Evolutionary conservation across 1,140 invertebrate genomes (phyloP), one percentile per base, ranked within the genome.

Genomic region (Oscheius sp.): DNA sequence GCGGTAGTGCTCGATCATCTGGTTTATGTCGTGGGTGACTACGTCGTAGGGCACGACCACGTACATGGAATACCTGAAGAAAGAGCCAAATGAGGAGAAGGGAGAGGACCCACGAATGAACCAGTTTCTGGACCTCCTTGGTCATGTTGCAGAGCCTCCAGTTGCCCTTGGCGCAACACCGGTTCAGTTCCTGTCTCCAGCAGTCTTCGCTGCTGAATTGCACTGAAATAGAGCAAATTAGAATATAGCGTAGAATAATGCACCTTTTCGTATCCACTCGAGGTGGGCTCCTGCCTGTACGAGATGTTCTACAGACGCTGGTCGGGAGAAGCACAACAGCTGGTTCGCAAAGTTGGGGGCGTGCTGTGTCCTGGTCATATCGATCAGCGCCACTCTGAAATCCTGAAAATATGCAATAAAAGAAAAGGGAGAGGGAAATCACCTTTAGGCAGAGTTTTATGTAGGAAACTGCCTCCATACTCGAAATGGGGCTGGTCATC

Each of bases 1-100:
- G 31, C 45, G 29, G 20, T 36, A 73, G n/a, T 63, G 46, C 15
- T 52, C 36, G 3, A 36, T 1, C 32, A 49, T 45, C 20, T 62
- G 28, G 20, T 64, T 23, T 15, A 73, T 29, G n/a, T 73, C 70
- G 2, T 31, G 20, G 35, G 26, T 7, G 1, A 46, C 26, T 4
- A 65, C 18, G 18, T 32, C 26, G 31, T 49, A 29, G 32, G 23
- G 38, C 1, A 65, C 70, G 3, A 65, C 46, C n/a, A 73, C 70
- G n/a, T 38, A 65, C 32, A 58, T 26, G 7, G 70, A 63, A 42
- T 73, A 73, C 26, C 70, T 73, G 70, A 46, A 73, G 45, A 15
- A 20, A 32, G 10, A 29, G 29, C n/a, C 23, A 63, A 18, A 32
- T 10, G 34, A 36, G 59, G 15, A 32, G 29, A 4, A 63, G 42